Conservation (phyloP, 2,113 vertebrate genomes). For the Uria aalge region DNA sequence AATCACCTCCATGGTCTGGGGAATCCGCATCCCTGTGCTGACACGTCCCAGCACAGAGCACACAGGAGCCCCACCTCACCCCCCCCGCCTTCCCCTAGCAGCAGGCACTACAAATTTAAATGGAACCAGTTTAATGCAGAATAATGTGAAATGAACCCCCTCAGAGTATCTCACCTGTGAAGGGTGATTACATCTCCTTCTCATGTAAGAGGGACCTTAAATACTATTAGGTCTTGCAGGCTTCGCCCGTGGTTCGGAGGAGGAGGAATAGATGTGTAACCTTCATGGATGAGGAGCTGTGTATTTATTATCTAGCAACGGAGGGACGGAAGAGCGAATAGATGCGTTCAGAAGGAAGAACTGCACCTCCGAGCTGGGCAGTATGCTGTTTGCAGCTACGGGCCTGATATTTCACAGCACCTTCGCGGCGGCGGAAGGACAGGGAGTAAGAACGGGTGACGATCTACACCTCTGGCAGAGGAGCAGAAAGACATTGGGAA, state of each 20-base stretch:
- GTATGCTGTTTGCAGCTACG: not conserved
- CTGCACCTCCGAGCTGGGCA: not conserved
- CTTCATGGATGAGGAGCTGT: not conserved
- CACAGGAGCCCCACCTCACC: not conserved
- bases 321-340: not conserved
- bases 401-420: not conserved
- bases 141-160: not conserved
- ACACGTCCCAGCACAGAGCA: fast-evolving
- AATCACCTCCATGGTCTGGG: fast-evolving
- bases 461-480: not conserved
- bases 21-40: fast-evolving
- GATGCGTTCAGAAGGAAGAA: not conserved
- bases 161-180: not conserved
- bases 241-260: not conserved
- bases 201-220: not conserved
- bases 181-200: slow-evolving; percentile 9
- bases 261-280: not conserved
- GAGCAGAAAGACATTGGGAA: not conserved
- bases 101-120: not conserved
- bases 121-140: not conserved
- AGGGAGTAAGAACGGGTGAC: not conserved
- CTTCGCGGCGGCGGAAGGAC: not conserved
- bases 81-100: not conserved
- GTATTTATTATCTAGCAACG: not conserved
- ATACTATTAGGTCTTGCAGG: not conserved